These are phyloP conservation scores for Diadema setosum DNA, from an alignment of 35 echinoderm and acorn worm species.

Conservation along the genomic window DNA sequence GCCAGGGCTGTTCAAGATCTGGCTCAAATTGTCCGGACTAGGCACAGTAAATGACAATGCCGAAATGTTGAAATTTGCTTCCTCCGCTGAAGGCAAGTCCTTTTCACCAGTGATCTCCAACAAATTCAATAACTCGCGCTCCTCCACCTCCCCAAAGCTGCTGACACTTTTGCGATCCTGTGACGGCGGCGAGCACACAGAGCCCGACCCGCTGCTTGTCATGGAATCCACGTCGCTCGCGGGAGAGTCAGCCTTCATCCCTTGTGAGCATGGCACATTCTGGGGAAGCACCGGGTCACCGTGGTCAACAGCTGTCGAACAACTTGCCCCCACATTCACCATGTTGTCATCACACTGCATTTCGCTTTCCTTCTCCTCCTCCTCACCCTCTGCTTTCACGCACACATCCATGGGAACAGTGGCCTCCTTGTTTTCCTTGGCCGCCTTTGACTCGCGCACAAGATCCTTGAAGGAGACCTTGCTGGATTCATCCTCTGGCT, in stretches of 20 bases:
- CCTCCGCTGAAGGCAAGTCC: not conserved
- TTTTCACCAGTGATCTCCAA: conserved; percentile 58
- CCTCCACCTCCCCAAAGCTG: conserved; percentile 36
- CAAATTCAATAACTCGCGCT: conserved; percentile 46
- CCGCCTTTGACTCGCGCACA: not conserved
- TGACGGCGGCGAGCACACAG: conserved; percentile 61
- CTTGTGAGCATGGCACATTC: not conserved
- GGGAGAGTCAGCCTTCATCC: conserved; percentile 74
- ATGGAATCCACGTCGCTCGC: conserved; percentile 78
- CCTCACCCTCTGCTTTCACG: not conserved
- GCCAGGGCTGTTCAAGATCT: conserved; percentile 24
- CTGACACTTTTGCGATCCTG: not conserved
- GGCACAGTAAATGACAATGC: conserved; percentile 40
- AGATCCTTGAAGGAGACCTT: conserved; percentile 28
- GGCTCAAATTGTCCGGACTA: conserved; percentile 74
- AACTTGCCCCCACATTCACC: not conserved
- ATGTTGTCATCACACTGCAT: not conserved
- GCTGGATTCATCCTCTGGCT: conserved; percentile 38
- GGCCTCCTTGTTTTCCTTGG: not conserved
- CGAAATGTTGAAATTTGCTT: not conserved
- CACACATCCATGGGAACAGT: not conserved
- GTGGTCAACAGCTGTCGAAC: not conserved
- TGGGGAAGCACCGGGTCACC: no score
- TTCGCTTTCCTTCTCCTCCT: not conserved
- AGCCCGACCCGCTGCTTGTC: conserved; percentile 39